Conservation (phyloP, 2,113 vertebrate species). For the Rhea americana region DNA sequence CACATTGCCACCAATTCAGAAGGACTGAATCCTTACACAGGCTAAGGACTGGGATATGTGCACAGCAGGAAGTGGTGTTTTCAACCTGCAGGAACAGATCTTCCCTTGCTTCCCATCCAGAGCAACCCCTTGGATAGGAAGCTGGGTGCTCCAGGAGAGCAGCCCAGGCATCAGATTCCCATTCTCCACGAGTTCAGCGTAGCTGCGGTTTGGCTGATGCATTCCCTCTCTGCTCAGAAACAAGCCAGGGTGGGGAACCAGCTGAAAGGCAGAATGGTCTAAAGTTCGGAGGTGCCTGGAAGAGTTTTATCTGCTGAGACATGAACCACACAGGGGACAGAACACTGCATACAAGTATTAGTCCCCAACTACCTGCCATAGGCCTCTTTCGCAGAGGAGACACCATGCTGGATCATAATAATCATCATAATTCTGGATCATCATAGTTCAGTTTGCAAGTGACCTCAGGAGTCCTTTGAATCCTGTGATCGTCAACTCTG, state of each 20-base stretch:
- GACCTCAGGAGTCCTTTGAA: not conserved
- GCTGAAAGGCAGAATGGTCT: not conserved
- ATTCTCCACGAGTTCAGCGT: too few species aligned
- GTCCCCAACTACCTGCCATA: not conserved
- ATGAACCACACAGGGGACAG: not conserved
- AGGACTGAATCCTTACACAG: not conserved
- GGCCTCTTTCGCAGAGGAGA: not conserved
- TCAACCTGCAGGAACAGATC: not conserved
- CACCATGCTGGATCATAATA: not conserved
- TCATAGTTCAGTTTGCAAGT: not conserved
- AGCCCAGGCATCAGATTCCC: too few species aligned
- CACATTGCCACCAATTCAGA: not conserved
- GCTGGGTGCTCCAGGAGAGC: too few species aligned
- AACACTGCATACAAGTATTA: accelerated
- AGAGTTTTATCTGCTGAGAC: not conserved
- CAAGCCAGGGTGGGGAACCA: not conserved
- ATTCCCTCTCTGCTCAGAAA: too few species aligned
- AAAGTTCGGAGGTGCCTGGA: not conserved
- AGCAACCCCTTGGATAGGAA: not conserved
- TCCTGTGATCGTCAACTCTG: not conserved
- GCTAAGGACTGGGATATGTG: not conserved
- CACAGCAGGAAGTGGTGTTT: not conserved
- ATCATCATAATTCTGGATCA: not conserved
- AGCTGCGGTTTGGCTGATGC: too few species aligned
- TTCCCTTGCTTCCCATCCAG: not conserved